A percentile compares a stretch with the other conserved stretches of the same genome.
Conservation (phyloP, 2,113 vertebrate genomes). For the Setophaga coronata region DNA sequence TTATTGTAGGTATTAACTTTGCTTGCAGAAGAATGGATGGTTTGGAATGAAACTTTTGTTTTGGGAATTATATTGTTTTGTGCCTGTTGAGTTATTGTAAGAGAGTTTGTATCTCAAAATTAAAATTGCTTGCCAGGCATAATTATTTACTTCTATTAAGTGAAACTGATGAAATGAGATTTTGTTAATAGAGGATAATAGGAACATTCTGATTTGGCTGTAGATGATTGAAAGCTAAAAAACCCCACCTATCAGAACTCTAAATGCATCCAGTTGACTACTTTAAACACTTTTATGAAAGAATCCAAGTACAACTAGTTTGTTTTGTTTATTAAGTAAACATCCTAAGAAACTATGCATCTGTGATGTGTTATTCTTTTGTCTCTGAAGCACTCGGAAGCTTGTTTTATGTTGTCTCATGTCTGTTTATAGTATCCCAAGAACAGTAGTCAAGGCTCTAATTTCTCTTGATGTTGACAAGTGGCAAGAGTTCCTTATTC, state of each 20-base stretch:
- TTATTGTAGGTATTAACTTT: neutral
- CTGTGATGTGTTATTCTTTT: neutral
- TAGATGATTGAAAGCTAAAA: neutral
- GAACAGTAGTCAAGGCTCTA: neutral
- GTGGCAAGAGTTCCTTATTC: neutral
- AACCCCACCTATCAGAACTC: neutral
- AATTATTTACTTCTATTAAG: neutral
- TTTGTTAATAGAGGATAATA: neutral
- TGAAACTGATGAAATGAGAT: neutral
- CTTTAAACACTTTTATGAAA: neutral
- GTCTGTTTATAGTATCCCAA: neutral
- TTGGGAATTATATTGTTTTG: neutral
- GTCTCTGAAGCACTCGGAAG: neutral
- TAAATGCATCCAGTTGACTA: neutral
- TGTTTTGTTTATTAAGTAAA: conserved; percentile 30
- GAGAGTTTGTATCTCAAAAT: neutral
- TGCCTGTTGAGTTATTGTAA: neutral
- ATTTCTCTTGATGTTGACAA: neutral
- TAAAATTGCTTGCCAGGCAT: neutral
- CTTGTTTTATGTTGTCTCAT: neutral
- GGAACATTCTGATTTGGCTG: neutral
- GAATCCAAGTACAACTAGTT: neutral
- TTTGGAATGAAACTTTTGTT: neutral
- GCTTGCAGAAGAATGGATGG: neutral
- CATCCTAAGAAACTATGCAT: neutral